Base-by-base conservation (phyloP, 2,113 vertebrate species). In the Oriolus oriolus region DNA sequence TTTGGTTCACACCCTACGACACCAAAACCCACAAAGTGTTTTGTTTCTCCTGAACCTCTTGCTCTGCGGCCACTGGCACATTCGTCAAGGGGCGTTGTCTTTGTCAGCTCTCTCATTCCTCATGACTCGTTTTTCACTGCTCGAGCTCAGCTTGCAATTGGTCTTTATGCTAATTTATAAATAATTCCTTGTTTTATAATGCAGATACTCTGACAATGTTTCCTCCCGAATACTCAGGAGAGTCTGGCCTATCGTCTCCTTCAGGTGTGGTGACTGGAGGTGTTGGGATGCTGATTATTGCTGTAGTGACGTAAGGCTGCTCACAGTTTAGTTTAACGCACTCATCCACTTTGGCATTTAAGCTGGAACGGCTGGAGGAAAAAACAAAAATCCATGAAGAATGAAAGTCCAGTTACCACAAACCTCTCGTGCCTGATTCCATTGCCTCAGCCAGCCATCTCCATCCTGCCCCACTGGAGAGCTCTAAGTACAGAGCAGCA, bases 261-360 rank as follows among this genome's bases (percentile, higher is more conserved):
- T 98, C 98, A 0, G 98, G 98, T 4, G 98, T 98, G 94, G 98
- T 98, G 81, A 98, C 97, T 11, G 98, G 98, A 26, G 99, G 98
- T 22, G 98, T 98, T 5, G 98, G 98, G 97, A 98, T 98, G 98
- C 98, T 99, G 97, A 99, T 99, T 98, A 99, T 98, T 97, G 99
- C 99, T 84, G 99, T 98, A 45, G 98, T 99, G 97, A 99, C 97
- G 64, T 99, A 99, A 85, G 98, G 98, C 97, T 98, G 98, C 90
- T 99, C 98, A 96, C 98, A 99, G 98, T 99, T 99, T 97, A 99
- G 98, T 95, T 99, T 99, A 94, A 99, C 92, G 3, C 98, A 99
- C 95, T 99, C 99, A 95, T 99, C 98, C 82, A 99, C 98, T 97
- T 99, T 99, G 97, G 99, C 99, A 78, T 99, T 99, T 97, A 99